These are phyloP conservation scores for Microcebus jonahi DNA, from an alignment of 2,113 vertebrate species.

Conservation along the genomic window DNA sequence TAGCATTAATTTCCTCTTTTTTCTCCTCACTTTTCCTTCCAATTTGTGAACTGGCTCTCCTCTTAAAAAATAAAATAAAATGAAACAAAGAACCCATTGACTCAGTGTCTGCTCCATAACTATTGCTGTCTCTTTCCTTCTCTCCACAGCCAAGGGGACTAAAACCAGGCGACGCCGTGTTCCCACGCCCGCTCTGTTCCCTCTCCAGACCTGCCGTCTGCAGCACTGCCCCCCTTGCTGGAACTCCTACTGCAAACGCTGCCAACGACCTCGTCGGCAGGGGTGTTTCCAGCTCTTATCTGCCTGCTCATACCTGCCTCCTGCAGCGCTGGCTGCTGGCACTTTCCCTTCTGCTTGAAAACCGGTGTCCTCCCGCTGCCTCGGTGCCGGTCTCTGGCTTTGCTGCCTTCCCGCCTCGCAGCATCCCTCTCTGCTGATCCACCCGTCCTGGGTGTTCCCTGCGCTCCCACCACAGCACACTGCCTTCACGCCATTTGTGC, in stretches of 20 bases:
- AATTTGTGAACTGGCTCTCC: neutral
- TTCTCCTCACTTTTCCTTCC: rapidly evolving
- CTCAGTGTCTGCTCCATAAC: neutral
- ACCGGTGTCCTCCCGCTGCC: neutral
- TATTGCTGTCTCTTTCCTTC: neutral
- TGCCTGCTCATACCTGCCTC: neutral
- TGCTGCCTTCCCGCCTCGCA: neutral
- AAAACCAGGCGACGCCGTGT: neutral
- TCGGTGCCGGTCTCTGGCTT: neutral
- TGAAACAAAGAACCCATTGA: neutral
- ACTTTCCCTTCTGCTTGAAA: neutral
- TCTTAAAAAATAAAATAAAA: neutral
- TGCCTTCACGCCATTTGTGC: neutral
- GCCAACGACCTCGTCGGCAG: neutral
- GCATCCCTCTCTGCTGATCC: neutral
- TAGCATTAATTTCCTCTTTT: neutral
- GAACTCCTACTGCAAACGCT: neutral
- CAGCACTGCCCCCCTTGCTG: neutral
- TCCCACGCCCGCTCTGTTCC: neutral
- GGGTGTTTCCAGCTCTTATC: neutral
- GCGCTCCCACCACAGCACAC: neutral
- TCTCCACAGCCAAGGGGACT: neutral
- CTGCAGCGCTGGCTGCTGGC: neutral
- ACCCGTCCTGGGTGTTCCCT: neutral
- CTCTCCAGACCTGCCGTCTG: neutral